phyloP scores from a whole-genome alignment of 1,140 invertebrate genomes.

The Triops longicaudatus region DNA sequence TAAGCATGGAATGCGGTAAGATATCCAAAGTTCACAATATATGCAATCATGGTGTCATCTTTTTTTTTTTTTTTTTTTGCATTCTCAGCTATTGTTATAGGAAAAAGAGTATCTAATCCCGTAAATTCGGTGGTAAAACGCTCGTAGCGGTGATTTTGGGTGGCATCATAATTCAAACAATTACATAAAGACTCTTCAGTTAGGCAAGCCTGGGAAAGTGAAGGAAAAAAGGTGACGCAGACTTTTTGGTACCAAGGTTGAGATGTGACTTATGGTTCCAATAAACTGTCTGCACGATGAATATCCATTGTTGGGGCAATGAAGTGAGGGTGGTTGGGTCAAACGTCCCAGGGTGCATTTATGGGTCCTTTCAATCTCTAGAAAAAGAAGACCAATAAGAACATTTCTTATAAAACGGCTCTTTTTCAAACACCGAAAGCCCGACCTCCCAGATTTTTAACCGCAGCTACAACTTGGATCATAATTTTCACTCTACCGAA shows the following conservation, averaged over 20 bases:
- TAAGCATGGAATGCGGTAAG: no score
- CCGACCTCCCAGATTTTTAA: not conserved
- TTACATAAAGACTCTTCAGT: no score
- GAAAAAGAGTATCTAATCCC: no score
- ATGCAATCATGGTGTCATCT: no score
- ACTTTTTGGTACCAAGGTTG: not conserved
- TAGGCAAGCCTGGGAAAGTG: not conserved
- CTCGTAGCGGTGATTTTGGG: no score
- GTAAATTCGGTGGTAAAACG: no score
- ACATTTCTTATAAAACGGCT: no score
- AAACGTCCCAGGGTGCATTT: not conserved
- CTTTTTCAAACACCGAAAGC: not conserved
- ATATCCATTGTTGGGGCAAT: not conserved
- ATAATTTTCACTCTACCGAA: not conserved
- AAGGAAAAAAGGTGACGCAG: not conserved
- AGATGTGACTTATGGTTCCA: slow-evolving; percentile 8
- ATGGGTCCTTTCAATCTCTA: not conserved
- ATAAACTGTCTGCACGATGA: not conserved
- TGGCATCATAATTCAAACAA: no score
- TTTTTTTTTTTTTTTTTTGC: no score
- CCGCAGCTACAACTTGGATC: not conserved
- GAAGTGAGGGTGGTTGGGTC: not conserved
- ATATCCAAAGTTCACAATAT: no score
- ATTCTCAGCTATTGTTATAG: no score
- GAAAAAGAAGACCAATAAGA: no score